Evolutionary conservation across 2,888 invertebrate genomes (phyloP), one percentile per base, ranked within the genome.

Genomic region (Sepiola atlantica): DNA sequence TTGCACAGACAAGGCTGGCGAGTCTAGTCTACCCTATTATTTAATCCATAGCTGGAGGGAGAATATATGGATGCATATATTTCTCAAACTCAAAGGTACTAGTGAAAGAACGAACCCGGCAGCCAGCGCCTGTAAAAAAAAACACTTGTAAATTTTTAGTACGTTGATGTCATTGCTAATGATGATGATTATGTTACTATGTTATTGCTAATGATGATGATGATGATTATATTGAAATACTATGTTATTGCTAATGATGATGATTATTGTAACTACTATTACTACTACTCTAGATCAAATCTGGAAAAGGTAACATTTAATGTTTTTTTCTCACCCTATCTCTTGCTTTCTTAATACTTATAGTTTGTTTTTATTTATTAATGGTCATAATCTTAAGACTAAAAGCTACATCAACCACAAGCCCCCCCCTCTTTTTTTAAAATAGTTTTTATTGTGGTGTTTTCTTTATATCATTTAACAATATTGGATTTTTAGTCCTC

Each of bases 281-380:
- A 77, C n/a, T 77, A n/a, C 77, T 77, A 77, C 77, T n/a, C 77
- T 77, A 77, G 77, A n/a, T 77, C 77, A n/a, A 77, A 77, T 77
- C 77, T 77, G 77, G n/a, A 77, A 77, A n/a, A 77, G 77, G 77
- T 77, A 77, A 77, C 77, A 77, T 77, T 77, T n/a, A 77, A 77
- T 32, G n/a, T n/a, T 28, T n/a, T n/a, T 61, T n/a, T 77, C 77
- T 77, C 77, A 45, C 45, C 32, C n/a, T 77, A 24, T 61, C 28
- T 61, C 28, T 28, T 61, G n/a, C 77, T 77, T 77, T n/a, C n/a
- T 77, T 77, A 14, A 12, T 61, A n/a, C 77, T 32, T 77, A n/a
- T 77, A 77, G 32, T 32, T 77, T 77, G n/a, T 77, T 77, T 32
- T n/a, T 77, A 3, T 77, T 77, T 77, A 77, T 77, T n/a, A n/a